Base-by-base conservation (phyloP, 2,888 invertebrate genomes). In the Lycophotia porphyrea region DNA sequence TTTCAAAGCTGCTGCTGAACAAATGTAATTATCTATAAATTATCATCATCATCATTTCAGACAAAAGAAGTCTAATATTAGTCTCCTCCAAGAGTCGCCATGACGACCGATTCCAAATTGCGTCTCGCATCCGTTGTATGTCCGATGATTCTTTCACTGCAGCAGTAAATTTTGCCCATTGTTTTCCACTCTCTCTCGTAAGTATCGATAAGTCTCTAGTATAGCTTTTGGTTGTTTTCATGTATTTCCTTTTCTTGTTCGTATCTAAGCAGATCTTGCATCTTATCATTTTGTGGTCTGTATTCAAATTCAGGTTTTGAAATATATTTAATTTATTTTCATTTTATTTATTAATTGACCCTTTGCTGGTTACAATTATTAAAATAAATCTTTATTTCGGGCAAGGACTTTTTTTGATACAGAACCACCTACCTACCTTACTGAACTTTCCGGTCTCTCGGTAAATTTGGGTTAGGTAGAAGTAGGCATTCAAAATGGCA, bases 1-100 rank as follows among this genome's bases (percentile, higher is more conserved):
- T 2, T 98, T 98, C 85, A 97, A 97, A 87, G 89, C 92, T 5
- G 96, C 97, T 15, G 93, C 97, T 27, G 97, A 98, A 69, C 94
- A 97, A 79, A 92, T 97, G 97, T 97, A 88, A 96, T 97, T 94
- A 24, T 8, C 0, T 49, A 11, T 18, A 47, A 24, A 39, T 64
- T 24, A 31, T 7, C 18, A 18, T n/a, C 24, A 9, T 60, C 9
- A 60, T 24, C 3, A 11, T 27, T 55, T 27, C 5, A 2, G 15
- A 55, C 55, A 27, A 5, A 55, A 55, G 18, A 18, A 7, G 27
- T 27, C 55, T 58, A 58, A 15, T 52, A 52, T n/a, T 13, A 52
- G 52, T 2, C 31, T 58, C 27, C 55, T 27, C 27, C 18, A 27
- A 55, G 0, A 7, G 55, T 27, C 7, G 2, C 27, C 2, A 55